Percentiles rank a stretch among this genome's conserved stretches.
These are phyloP conservation scores for Aleiodes sp. DNA, from an alignment of 1,140 invertebrate species.

Conservation along the genomic window DNA sequence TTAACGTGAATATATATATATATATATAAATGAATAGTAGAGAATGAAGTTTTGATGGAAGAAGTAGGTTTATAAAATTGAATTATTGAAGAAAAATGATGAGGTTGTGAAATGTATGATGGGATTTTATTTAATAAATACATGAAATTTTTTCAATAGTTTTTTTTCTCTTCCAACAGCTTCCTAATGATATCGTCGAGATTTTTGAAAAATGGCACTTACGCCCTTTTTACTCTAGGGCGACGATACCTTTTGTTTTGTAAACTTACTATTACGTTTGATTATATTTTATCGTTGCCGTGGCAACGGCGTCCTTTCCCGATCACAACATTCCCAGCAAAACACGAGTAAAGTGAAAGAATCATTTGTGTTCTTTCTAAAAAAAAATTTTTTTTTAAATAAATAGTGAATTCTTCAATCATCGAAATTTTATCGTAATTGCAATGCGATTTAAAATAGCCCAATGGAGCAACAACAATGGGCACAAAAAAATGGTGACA, in stretches of 20 bases:
- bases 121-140: slow-evolving; percentile 15
- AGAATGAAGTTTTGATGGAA: background rate
- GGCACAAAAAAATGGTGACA: slow-evolving; percentile 80
- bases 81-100: background rate
- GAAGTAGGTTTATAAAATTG: no score
- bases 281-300: background rate
- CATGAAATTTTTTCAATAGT: background rate
- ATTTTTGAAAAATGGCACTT: no score
- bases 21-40: background rate
- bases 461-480: slow-evolving; percentile 74
- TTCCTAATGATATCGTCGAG: no score
- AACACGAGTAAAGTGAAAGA: background rate
- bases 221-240: no score
- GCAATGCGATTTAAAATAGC: slow-evolving; percentile 86
- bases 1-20: background rate
- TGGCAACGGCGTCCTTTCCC: slow-evolving; percentile 10
- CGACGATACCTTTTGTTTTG: background rate
- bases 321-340: background rate
- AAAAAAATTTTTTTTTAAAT: background rate
- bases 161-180: background rate
- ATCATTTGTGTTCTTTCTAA: background rate
- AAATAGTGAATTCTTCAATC: background rate
- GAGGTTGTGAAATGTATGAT: background rate
- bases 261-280: background rate
- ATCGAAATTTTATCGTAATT: background rate